Percentiles rank a stretch among this genome's conserved stretches.
phyloP scores from a whole-genome alignment of 35 echinoderm and acorn worm species.

The Lytechinus variegatus region DNA sequence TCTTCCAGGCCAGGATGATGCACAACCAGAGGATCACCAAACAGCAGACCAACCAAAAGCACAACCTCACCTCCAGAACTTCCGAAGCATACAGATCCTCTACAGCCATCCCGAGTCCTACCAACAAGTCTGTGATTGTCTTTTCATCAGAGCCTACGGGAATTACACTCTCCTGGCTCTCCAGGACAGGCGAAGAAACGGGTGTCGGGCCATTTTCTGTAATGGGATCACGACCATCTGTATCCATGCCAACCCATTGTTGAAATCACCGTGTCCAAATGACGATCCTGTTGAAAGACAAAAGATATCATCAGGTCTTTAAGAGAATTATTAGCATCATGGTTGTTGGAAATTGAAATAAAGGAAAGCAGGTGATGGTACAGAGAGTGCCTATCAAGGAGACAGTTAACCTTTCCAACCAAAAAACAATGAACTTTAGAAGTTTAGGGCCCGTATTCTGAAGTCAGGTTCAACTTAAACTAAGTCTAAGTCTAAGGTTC shows the following conservation, averaged over 20 bases:
- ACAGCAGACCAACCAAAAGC: slow-evolving; percentile 60
- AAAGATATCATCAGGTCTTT: not conserved
- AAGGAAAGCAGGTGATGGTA: not conserved
- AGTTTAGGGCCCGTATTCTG: too few relatives aligned
- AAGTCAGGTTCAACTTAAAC: too few relatives aligned
- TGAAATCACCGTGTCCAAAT: not conserved
- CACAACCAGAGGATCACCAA: slow-evolving; percentile 44
- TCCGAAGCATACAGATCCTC: slow-evolving; percentile 59
- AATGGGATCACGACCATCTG: not conserved
- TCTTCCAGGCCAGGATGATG: slow-evolving; percentile 65
- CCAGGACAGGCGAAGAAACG: not conserved
- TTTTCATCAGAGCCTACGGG: not conserved
- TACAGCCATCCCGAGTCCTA: not conserved
- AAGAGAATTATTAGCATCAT: not conserved
- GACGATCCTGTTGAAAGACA: not conserved
- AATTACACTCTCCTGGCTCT: not conserved
- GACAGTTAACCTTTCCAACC: too few relatives aligned
- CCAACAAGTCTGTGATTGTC: not conserved
- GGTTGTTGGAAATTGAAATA: not conserved
- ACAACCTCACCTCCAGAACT: slow-evolving; percentile 65
- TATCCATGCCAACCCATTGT: not conserved
- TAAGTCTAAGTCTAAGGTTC: too few relatives aligned
- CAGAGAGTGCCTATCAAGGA: too few relatives aligned
- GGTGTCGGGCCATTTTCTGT: not conserved
- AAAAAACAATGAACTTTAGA: too few relatives aligned